A percentile compares a stretch with the other conserved stretches of the same genome.
phyloP scores from a whole-genome alignment of 2,888 invertebrate species.

The Cetonia aurata region DNA sequence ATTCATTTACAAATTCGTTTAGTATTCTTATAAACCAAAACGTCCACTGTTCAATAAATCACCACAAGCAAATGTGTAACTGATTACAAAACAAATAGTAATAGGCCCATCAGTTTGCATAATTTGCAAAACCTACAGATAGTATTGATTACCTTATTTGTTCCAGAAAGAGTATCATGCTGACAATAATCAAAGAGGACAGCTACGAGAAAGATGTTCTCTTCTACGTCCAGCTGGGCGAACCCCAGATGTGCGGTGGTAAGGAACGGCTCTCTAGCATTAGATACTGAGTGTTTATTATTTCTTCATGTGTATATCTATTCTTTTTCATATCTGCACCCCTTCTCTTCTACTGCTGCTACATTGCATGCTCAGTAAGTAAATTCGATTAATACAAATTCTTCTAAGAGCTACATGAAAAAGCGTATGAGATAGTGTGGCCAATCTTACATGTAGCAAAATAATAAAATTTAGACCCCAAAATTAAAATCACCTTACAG shows the following conservation, averaged over 20 bases:
- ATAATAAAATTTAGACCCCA: no score
- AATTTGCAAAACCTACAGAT: no score
- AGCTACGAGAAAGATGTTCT: conserved; percentile 97
- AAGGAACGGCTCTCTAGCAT: conserved; percentile 62
- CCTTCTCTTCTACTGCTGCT: conserved; percentile 58
- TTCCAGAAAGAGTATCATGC: conserved; percentile 88
- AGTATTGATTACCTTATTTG: conserved; percentile 57
- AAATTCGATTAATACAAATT: conserved; percentile 51
- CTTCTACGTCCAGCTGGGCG: conserved; percentile 92
- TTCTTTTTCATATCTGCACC: conserved; percentile 59
- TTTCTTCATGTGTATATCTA: conserved; percentile 53
- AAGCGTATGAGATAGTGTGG: conserved; percentile 14
- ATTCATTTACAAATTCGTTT: no score
- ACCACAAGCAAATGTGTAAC: no score
- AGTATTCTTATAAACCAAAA: no score
- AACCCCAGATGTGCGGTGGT: conserved; percentile 91
- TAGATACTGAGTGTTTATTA: conserved; percentile 51
- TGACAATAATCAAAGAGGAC: conserved; percentile 95
- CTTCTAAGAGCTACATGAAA: conserved; percentile 6
- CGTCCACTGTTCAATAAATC: no score
- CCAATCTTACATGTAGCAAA: background rate
- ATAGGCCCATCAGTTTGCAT: no score
- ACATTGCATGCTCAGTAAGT: conserved; percentile 67
- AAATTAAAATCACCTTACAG: no score
- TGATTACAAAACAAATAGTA: no score